Conservation (phyloP, 2,888 invertebrate genomes). For the Ceriagrion tenellum region DNA sequence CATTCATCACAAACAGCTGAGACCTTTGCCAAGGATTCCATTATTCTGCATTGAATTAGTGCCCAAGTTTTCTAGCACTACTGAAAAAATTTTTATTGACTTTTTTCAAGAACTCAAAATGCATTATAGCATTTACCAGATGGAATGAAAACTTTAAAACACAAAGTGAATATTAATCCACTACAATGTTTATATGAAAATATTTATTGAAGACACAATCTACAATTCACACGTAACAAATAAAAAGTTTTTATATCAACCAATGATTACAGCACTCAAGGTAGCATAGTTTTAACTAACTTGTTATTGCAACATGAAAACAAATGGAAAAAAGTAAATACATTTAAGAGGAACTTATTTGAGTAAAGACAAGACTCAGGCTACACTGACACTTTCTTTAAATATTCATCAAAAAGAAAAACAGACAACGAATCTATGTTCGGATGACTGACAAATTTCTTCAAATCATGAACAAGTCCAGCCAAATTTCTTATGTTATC, state of each 20-base stretch:
- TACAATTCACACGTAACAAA: neutral
- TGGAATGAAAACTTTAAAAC: too few relatives aligned
- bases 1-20: too few relatives aligned
- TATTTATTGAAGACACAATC: neutral
- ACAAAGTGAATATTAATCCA: too few relatives aligned
- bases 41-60: too few relatives aligned
- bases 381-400: constrained; percentile 72
- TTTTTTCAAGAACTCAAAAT: too few relatives aligned
- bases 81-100: too few relatives aligned
- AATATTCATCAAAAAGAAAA: constrained; percentile 88
- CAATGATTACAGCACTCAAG: neutral
- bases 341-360: neutral
- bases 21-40: too few relatives aligned
- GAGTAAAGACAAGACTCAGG: neutral
- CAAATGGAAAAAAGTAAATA: neutral
- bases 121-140: too few relatives aligned
- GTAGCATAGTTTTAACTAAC: neutral
- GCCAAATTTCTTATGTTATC: constrained; percentile 85
- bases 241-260: neutral
- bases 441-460: constrained; percentile 81
- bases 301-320: neutral
- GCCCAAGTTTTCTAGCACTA: too few relatives aligned
- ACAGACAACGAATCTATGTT: constrained; percentile 81
- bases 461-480: constrained; percentile 87
- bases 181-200: too few relatives aligned